A percentile compares a stretch with the other conserved stretches of the same genome.
phyloP scores from a whole-genome alignment of 2,888 invertebrate species.

The Malthinus flaveolus region DNA sequence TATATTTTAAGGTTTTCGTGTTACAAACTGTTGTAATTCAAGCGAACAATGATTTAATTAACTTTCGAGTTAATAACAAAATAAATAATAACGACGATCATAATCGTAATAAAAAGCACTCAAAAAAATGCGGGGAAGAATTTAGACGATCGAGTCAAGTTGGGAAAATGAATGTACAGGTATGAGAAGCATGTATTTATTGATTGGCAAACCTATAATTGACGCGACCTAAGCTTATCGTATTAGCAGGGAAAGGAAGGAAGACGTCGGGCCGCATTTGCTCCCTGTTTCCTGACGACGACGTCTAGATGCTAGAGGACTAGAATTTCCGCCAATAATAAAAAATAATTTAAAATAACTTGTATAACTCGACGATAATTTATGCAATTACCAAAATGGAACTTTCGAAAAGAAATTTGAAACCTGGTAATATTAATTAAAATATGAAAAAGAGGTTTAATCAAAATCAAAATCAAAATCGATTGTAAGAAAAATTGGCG shows the following conservation, averaged over 20 bases:
- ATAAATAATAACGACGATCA: background rate
- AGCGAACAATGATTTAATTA: too few species aligned
- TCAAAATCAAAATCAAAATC: too few species aligned
- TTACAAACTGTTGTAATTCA: too few species aligned
- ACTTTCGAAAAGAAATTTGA: too few species aligned
- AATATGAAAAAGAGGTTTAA: too few species aligned
- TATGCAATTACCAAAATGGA: too few species aligned
- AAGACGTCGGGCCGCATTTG: conserved; percentile 16
- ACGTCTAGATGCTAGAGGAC: conserved; percentile 3
- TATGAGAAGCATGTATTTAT: conserved; percentile 28
- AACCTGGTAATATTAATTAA: too few species aligned
- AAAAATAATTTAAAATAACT: background rate
- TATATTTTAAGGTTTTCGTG: too few species aligned
- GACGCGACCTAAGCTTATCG: conserved; percentile 26
- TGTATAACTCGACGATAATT: too few species aligned
- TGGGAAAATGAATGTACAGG: conserved; percentile 10
- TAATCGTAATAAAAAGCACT: background rate
- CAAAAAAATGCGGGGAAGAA: background rate
- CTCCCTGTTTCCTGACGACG: conserved; percentile 19
- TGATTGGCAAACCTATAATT: conserved; percentile 31
- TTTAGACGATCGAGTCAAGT: background rate
- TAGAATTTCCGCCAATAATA: conserved; percentile 19
- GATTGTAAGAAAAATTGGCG: too few species aligned
- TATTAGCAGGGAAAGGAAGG: conserved; percentile 24
- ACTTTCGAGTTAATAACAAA: background rate